Percentiles rank a stretch among this genome's conserved stretches.
phyloP scores from a whole-genome alignment of 2,888 invertebrate genomes.

The Bruchidius siliquastri region DNA sequence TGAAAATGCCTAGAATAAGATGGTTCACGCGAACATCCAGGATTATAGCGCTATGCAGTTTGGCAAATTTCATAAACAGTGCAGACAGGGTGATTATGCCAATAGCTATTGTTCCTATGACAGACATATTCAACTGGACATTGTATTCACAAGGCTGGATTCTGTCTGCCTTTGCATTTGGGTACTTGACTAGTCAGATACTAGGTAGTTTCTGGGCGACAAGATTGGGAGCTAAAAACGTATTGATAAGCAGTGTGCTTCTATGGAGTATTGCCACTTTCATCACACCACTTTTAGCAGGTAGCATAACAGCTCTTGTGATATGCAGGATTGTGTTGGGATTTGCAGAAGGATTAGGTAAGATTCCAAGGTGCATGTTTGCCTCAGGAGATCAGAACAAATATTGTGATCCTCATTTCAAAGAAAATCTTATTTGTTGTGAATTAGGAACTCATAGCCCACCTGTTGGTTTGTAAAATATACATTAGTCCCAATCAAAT shows the following conservation, averaged over 20 bases:
- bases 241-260: constrained; percentile 63
- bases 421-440: too few relatives aligned
- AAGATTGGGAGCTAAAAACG: constrained; percentile 64
- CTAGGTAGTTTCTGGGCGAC: constrained; percentile 61
- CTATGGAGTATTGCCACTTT: constrained; percentile 71
- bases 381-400: neutral
- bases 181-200: constrained; percentile 73
- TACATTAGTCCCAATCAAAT: too few relatives aligned
- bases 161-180: constrained; percentile 69
- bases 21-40: constrained; percentile 55
- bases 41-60: constrained; percentile 63
- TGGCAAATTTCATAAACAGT: constrained; percentile 73
- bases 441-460: too few relatives aligned
- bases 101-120: constrained; percentile 71
- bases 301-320: constrained; percentile 60
- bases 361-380: constrained; percentile 9
- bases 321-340: constrained; percentile 63
- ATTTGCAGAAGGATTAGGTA: constrained; percentile 70
- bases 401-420: neutral
- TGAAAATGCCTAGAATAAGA: constrained; percentile 47
- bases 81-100: constrained; percentile 76
- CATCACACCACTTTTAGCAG: constrained; percentile 64
- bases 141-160: constrained; percentile 71
- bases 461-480: too few relatives aligned
- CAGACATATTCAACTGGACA: constrained; percentile 65